A percentile compares a stretch with the other conserved stretches of the same genome.
These are phyloP conservation scores for Drosophila mojavensis DNA, from an alignment of 1,140 invertebrate genomes.

Conservation along the genomic window DNA sequence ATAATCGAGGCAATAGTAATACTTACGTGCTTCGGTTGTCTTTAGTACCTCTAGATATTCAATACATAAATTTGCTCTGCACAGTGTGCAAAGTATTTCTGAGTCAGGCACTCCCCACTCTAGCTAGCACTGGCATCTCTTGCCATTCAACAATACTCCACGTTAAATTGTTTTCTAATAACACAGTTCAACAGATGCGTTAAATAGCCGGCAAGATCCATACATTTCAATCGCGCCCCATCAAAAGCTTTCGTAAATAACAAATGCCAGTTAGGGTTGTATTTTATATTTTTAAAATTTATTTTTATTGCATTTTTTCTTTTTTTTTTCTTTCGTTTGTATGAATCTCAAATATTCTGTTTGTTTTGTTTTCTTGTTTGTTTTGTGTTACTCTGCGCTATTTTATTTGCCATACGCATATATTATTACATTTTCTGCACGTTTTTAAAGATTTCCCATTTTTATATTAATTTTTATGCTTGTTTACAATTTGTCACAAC, in stretches of 20 bases:
- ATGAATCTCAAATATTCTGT: constrained; percentile 25
- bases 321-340: constrained; percentile 35
- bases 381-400: constrained; percentile 59
- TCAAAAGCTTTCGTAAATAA: constrained; percentile 32
- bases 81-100: too few species aligned
- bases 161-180: not conserved
- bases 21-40: too few species aligned
- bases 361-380: constrained; percentile 50
- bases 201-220: not conserved
- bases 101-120: too few species aligned
- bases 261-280: constrained; percentile 34
- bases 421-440: constrained; percentile 73
- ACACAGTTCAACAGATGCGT: not conserved
- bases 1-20: too few species aligned
- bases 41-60: too few species aligned
- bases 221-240: not conserved
- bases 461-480: constrained; percentile 59
- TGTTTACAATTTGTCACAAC: constrained; percentile 84
- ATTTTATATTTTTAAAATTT: constrained; percentile 79
- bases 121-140: too few species aligned
- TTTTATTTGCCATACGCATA: constrained; percentile 73
- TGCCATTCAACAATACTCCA: constrained; percentile 27
- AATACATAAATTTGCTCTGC: too few species aligned
- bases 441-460: constrained; percentile 65
- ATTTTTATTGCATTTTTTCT: constrained; percentile 79